A percentile compares a stretch with the other conserved stretches of the same genome.
Conservation (phyloP, 2,113 vertebrate genomes). For the Macrotus californicus region DNA sequence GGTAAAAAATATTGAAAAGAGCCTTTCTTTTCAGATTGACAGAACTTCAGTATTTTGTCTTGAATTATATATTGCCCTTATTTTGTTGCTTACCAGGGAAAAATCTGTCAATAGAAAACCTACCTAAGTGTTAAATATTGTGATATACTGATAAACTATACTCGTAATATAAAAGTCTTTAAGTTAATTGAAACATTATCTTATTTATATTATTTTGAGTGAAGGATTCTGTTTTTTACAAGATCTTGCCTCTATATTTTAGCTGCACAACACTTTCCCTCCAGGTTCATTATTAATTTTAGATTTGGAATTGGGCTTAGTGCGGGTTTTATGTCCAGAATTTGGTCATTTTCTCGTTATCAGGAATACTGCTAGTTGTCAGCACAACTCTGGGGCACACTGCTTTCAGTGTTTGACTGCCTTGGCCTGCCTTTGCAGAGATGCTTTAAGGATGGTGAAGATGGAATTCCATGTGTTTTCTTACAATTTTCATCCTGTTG, state of each 20-base stretch:
- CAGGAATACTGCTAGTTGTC: rapidly evolving
- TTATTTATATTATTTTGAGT: not conserved
- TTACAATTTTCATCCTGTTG: rapidly evolving
- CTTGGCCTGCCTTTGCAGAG: rapidly evolving
- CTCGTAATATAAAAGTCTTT: rapidly evolving
- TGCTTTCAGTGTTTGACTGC: not conserved
- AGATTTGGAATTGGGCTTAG: no score
- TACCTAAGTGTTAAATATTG: no score
- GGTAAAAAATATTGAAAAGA: not conserved
- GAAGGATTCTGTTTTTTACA: not conserved
- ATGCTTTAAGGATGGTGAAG: not conserved
- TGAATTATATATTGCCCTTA: not conserved
- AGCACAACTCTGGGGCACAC: not conserved
- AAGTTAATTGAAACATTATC: not conserved
- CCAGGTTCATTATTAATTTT: not conserved
- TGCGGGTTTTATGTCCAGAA: not conserved
- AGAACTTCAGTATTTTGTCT: not conserved
- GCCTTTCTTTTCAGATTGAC: not conserved
- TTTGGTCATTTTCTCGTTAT: rapidly evolving
- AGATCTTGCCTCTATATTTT: not conserved
- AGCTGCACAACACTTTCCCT: not conserved
- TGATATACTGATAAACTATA: no score
- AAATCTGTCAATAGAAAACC: not conserved
- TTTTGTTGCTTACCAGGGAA: not conserved
- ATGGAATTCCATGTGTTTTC: rapidly evolving